Base-by-base conservation (phyloP, 2,113 vertebrate genomes). In the Callipepla squamata region DNA sequence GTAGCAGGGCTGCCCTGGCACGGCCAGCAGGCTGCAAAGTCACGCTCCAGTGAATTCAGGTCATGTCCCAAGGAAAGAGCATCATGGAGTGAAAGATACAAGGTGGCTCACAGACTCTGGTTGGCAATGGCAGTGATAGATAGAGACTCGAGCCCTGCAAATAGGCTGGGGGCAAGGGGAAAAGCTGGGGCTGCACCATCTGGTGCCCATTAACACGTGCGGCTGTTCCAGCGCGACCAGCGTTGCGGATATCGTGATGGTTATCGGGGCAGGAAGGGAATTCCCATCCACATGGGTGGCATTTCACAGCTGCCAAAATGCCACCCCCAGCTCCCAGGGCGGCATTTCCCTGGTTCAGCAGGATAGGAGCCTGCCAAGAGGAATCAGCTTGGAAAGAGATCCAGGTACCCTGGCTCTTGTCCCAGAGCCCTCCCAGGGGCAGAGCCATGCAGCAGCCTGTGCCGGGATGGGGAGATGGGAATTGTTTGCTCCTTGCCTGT, bases 321-420 rank as follows among this genome's bases (percentile, higher is more conserved):
- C 90, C 65, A 68, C 55, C 58, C 2, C 55, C 70, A 91, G 90
- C 75, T 95, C 82, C 81, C 82, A 65, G 68, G 0, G 82, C 82
- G 83, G 82, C 14, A 0, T 87, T 95, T 85, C 81, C 81, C 76
- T 89, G 87, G 96, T 95, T 89, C 87, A 87, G 92, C 75, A 87
- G 85, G 85, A 96, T 42, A 94, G 94, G 19, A 90, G 80, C 61
- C 80, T 95, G 93, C 94, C 93, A 94, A 92, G 48, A 90, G 65
- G 34, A 90, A 94, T 91, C 87, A 80, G 93, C 67, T 91, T 76
- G 92, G 72, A 61, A 53, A 82, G 55, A 85, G 79, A 92, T 80
- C 81, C 93, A 96, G 95, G 96, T 96, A 96, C 38, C 51, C 88
- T 95, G 94, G 93, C 93, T 93, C 38, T 55, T 85, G 61, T 95